These are phyloP conservation scores for Caenorhabditis tropicalis DNA, from an alignment of 1,140 invertebrate genomes.

Conservation along the genomic window DNA sequence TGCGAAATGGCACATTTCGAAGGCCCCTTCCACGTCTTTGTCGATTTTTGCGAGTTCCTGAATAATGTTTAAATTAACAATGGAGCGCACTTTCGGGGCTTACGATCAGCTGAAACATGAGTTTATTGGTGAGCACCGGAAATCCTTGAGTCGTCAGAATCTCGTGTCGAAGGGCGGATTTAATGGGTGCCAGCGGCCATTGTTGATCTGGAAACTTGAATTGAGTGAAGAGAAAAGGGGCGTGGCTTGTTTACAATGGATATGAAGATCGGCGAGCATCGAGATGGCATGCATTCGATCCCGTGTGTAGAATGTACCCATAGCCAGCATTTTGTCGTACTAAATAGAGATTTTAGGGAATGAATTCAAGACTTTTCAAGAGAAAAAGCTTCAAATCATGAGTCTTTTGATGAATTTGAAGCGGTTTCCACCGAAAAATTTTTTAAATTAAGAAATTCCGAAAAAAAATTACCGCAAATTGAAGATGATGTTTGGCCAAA, in stretches of 20 bases:
- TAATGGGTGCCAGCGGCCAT: background rate
- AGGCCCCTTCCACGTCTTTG: background rate
- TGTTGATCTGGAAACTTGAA: slow-evolving; percentile 8
- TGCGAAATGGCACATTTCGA: slow-evolving; percentile 17
- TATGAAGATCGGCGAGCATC: slow-evolving; percentile 38
- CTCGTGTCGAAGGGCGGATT: background rate
- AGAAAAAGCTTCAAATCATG: too few species aligned
- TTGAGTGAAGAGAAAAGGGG: too few species aligned
- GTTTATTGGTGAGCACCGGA: background rate
- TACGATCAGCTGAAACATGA: slow-evolving; percentile 26
- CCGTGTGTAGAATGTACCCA: background rate
- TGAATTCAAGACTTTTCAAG: too few species aligned
- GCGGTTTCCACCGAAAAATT: too few species aligned
- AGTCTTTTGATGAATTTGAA: too few species aligned
- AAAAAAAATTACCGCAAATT: slow-evolving; percentile 22
- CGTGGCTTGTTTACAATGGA: background rate
- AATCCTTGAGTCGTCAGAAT: background rate
- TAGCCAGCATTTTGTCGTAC: slow-evolving; percentile 28
- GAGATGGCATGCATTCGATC: slow-evolving; percentile 1
- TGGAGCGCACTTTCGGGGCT: background rate
- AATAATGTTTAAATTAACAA: background rate
- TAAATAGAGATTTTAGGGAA: too few species aligned
- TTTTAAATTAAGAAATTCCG: too few species aligned
- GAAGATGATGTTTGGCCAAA: background rate
- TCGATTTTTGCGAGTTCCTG: slow-evolving; percentile 21